Percentiles rank a stretch among this genome's conserved stretches.
Conservation (phyloP, 2,113 vertebrate genomes). For the Oncorhynchus nerka region DNA sequence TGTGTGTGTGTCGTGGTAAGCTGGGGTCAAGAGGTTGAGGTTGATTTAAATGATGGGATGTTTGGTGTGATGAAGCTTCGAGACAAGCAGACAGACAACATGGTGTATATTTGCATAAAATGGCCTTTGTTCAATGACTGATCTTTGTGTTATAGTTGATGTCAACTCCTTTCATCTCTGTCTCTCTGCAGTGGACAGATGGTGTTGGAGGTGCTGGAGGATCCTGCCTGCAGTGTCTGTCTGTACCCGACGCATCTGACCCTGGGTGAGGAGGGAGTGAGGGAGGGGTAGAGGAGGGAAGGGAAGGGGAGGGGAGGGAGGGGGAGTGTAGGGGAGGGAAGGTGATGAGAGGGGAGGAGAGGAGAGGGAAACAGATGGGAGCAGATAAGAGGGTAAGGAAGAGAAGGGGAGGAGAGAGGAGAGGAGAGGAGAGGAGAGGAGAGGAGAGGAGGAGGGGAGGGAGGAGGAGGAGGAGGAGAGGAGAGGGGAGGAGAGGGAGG, state of each 20-base stretch:
- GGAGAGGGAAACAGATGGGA: no score
- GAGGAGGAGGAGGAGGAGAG: no score
- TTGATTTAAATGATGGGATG: background rate
- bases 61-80: background rate
- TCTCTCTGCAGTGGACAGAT: slow-evolving; percentile 10
- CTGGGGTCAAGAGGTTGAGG: background rate
- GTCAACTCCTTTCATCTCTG: background rate
- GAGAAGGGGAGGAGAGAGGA: no score
- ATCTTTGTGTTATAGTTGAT: slow-evolving; percentile 8
- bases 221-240: background rate
- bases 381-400: no score
- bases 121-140: background rate
- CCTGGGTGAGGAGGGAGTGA: background rate
- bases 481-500: no score
- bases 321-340: no score
- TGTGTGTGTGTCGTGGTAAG: background rate
- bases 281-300: no score
- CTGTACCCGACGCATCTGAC: slow-evolving; percentile 4
- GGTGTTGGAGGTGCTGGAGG: slow-evolving; percentile 10
- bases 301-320: no score
- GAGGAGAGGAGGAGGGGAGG: no score
- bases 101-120: slow-evolving; percentile 2
- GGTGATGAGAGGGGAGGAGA: no score
- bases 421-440: no score
- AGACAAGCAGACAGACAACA: background rate